Base-by-base conservation (phyloP, 2,113 vertebrate genomes). In the Tragulus kanchil region DNA sequence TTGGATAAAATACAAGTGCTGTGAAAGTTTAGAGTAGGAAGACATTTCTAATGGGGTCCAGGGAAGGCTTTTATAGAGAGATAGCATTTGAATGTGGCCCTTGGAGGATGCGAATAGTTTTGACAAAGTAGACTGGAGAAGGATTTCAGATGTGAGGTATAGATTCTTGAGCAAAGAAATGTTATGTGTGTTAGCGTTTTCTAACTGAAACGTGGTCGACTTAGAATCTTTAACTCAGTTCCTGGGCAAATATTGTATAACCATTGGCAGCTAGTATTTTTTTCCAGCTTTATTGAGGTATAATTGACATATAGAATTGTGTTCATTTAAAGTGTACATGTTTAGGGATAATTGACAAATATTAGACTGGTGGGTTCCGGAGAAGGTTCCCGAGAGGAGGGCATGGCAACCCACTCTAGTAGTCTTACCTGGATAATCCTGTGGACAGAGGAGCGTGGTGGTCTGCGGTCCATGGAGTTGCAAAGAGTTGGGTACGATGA, bases 211-310 rank as follows among this genome's bases (percentile, higher is more conserved):
- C 23, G 62, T 94, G 61, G 85, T 92, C 48, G 90, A 17, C 25
- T 26, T 89, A 54, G 48, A 95, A 78, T 82, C 86, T 95, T 93
- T 78, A 69, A 87, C 52, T 89, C 21, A 95, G 21, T 59, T 93
- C 26, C 16, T 90, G 82, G 61, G 31, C 48, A 90, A 75, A 42
- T 85, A 85, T 45, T 79, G 8, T 84, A 13, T 88, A 93, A 84
- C 61, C 50, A 19, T 91, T 93, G 64, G 23, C 50, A 89, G 9
- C 77, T 81, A 71, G 36, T 73, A 45, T 36, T 91, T 83, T 91
- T 89, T 11, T 45, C n/a, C 54, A 79, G 52, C 13, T 91, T 86
- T 61, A 85, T 91, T 61, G 52, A 69, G 61, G 59, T 79, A 45
- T 79, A 67, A 31, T 85, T 90, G 52, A 69, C 16, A 36, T 36